Evolutionary conservation across 2,113 vertebrate genomes (phyloP), one percentile per base, ranked within the genome.

Genomic region (Phycodurus eques): DNA sequence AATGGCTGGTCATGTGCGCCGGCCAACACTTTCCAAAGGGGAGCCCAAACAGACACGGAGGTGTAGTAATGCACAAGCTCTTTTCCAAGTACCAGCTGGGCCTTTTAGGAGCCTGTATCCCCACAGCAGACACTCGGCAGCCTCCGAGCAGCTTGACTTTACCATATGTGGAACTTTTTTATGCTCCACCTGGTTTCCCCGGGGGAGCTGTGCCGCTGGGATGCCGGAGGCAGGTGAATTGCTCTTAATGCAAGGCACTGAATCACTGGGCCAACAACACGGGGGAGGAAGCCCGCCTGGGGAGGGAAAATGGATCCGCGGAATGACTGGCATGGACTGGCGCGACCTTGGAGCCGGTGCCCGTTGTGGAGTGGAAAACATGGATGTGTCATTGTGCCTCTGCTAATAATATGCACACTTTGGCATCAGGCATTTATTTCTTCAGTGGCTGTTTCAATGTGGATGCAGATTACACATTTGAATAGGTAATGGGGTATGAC

Each of bases 101-200:
- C 94, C 95, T 98, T 98, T 97, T 96, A 97, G 96, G 95, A 96
- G 94, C 93, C 91, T 93, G 94, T 94, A 96, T 96, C 95, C 96
- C 96, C 95, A 94, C 94, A 96, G 96, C 96, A 96, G 95, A 95
- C 95, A 95, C 95, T 94, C 95, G 91, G 95, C 96, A 96, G 96
- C 94, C 96, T 95, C 94, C 90, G 94, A 98, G 95, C 96, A 97
- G 96, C 96, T 96, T 97, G 96, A 96, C 96, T 98, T 96, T 94
- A 96, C 97, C 96, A 98, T 98, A 98, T 98, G 96, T 98, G 96
- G 96, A 98, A 96, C 95, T 95, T 95, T 89, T 92, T 96, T 96
- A 95, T 96, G 95, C 96, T 96, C 94, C 95, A 96, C 95, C 95
- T 96, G 94, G 68, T 94, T 96, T 95, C 96, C 96, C 91, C 93